A percentile compares a stretch with the other conserved stretches of the same genome.
phyloP scores from a whole-genome alignment of 2,888 invertebrate species.

The Tachina grossa region DNA sequence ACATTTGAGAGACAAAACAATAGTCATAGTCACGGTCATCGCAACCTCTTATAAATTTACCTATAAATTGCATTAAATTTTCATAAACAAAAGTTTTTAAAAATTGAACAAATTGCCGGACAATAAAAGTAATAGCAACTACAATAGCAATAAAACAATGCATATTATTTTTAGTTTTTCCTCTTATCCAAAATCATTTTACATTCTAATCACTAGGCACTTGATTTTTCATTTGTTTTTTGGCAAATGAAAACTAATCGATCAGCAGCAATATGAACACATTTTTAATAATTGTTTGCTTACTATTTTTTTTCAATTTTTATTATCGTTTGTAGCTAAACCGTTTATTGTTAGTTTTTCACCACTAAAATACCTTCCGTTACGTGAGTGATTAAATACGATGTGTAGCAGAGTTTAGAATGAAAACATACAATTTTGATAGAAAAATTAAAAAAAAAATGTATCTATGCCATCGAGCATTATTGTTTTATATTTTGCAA shows the following conservation, averaged over 20 bases:
- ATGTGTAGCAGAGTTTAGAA: background rate
- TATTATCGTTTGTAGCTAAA: background rate
- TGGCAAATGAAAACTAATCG: conserved; percentile 60
- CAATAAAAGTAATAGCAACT: conserved; percentile 1
- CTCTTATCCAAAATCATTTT: conserved; percentile 7
- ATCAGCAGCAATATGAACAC: conserved; percentile 47
- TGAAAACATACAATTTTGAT: background rate
- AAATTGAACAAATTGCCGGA: background rate
- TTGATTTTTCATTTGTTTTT: conserved; percentile 25
- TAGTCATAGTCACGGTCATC: too few relatives aligned
- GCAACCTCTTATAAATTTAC: too few relatives aligned
- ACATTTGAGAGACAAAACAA: too few relatives aligned
- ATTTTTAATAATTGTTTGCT: conserved; percentile 49
- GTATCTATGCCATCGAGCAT: background rate
- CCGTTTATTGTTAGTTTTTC: background rate
- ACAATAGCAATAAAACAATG: conserved; percentile 7
- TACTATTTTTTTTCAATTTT: conserved; percentile 10
- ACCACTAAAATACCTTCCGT: background rate
- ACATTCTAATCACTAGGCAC: conserved; percentile 45
- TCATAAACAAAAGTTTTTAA: background rate
- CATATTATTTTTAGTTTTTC: background rate
- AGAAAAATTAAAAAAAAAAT: background rate
- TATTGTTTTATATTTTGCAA: background rate
- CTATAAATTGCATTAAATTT: too few relatives aligned
- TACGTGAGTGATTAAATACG: background rate